These are phyloP conservation scores for Holocentrus rufus DNA, from an alignment of 2,797 vertebrate species.

Conservation along the genomic window DNA sequence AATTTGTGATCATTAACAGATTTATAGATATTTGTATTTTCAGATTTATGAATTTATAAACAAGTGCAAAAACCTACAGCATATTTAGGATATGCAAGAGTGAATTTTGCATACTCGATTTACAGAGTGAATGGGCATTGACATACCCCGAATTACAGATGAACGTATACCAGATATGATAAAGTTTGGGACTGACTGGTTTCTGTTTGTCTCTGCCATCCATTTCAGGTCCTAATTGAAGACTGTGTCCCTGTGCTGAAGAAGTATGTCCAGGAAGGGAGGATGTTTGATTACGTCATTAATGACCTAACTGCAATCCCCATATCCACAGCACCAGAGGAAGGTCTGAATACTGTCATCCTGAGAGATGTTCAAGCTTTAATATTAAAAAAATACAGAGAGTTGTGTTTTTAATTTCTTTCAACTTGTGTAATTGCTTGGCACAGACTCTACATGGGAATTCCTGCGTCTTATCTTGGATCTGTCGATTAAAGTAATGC, in stretches of 20 bases:
- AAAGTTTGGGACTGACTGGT: not conserved
- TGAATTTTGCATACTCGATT: no score
- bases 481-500: conserved; percentile 94
- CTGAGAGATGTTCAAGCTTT: not conserved
- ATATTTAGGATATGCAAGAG: no score
- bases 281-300: conserved; percentile 96
- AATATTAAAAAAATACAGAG: not conserved
- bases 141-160: no score
- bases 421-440: not conserved
- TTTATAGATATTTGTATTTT: no score
- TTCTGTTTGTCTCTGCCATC: conserved; percentile 6
- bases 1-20: no score
- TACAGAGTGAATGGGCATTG: no score
- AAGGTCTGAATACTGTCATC: conserved; percentile 82
- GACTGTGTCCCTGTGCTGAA: conserved; percentile 98
- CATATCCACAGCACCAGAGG: conserved; percentile 96
- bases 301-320: conserved; percentile 98
- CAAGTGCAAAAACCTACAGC: no score
- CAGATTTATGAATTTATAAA: no score
- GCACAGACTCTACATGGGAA: conserved; percentile 95
- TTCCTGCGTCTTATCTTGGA: conserved; percentile 97
- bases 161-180: not conserved
- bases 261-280: conserved; percentile 95
- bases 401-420: not conserved
- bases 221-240: conserved; percentile 90